Conservation (phyloP, 2,888 invertebrate species). For the Smittia sp. region DNA sequence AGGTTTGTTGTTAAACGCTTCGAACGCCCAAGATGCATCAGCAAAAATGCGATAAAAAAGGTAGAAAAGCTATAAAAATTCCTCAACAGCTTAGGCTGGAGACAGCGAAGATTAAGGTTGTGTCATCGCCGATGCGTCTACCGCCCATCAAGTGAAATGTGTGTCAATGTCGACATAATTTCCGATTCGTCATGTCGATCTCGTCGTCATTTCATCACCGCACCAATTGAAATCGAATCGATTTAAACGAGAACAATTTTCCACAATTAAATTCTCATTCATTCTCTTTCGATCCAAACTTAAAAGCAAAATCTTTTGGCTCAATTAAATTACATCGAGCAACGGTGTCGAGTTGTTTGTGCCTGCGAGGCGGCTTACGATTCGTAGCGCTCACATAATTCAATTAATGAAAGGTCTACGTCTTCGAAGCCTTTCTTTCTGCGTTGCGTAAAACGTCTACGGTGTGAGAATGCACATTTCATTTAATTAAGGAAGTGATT, state of each 20-base stretch:
- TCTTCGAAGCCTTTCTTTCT: not conserved
- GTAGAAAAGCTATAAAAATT: conserved; percentile 24
- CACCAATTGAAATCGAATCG: not conserved
- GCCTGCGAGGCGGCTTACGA: not conserved
- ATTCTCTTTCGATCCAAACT: not conserved
- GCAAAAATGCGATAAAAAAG: not conserved
- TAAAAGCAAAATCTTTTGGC: not conserved
- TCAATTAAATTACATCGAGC: not conserved
- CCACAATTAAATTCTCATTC: conserved; percentile 5
- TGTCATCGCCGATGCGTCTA: conserved; percentile 14
- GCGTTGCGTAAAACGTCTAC: not conserved
- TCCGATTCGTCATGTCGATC: not conserved
- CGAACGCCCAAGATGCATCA: conserved; percentile 5
- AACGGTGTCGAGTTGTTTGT: not conserved
- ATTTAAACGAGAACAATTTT: not conserved
- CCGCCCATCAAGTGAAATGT: not conserved
- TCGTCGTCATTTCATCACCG: not conserved
- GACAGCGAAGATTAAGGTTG: conserved; percentile 23
- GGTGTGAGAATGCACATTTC: not conserved
- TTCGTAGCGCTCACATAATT: not conserved
- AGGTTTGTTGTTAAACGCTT: not conserved
- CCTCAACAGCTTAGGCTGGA: conserved; percentile 10
- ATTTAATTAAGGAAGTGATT: conserved; percentile 16
- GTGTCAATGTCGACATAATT: conserved; percentile 24
- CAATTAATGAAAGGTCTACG: conserved; percentile 21